These are phyloP conservation scores for Ophioninae sp. DNA, from an alignment of 2,888 invertebrate genomes.

Conservation along the genomic window DNA sequence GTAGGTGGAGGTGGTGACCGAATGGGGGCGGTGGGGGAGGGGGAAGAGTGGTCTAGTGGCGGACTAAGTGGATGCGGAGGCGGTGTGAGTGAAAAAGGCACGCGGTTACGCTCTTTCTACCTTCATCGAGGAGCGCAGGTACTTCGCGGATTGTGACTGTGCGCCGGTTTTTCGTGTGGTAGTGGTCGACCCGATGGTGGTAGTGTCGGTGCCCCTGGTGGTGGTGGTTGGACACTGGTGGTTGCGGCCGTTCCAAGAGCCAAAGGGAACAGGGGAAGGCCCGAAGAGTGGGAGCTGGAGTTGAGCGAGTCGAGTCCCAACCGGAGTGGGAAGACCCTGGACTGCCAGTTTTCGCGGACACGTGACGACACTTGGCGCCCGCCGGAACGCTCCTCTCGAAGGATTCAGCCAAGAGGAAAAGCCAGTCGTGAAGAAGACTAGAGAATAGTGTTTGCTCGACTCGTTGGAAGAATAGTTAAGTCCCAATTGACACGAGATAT, in stretches of 20 bases:
- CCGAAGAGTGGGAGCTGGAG: constrained; percentile 57
- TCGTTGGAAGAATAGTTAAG: constrained; percentile 4
- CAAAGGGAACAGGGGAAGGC: constrained; percentile 41
- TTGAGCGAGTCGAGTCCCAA: constrained; percentile 58
- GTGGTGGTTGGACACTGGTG: constrained; percentile 27
- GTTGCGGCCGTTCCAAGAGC: constrained; percentile 33
- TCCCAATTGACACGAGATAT: constrained; percentile 12
- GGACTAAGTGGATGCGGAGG: constrained; percentile 54
- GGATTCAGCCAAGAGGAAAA: constrained; percentile 1
- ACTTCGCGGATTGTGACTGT: constrained; percentile 25
- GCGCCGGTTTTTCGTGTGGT: constrained; percentile 24
- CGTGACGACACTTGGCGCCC: constrained; percentile 69
- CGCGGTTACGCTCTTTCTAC: background rate
- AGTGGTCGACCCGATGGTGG: background rate
- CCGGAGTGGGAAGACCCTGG: constrained; percentile 64
- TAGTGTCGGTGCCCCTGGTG: background rate
- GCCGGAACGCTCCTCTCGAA: constrained; percentile 44
- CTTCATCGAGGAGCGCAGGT: constrained; percentile 2
- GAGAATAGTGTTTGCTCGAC: background rate
- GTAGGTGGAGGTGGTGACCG: constrained; percentile 43
- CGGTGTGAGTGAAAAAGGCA: constrained; percentile 55
- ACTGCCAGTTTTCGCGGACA: constrained; percentile 71
- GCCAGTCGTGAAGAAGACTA: background rate
- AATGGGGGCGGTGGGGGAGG: constrained; percentile 15
- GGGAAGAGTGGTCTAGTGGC: constrained; percentile 25